Base-by-base conservation (phyloP, 2,113 vertebrate species). In the Catagonus wagneri region DNA sequence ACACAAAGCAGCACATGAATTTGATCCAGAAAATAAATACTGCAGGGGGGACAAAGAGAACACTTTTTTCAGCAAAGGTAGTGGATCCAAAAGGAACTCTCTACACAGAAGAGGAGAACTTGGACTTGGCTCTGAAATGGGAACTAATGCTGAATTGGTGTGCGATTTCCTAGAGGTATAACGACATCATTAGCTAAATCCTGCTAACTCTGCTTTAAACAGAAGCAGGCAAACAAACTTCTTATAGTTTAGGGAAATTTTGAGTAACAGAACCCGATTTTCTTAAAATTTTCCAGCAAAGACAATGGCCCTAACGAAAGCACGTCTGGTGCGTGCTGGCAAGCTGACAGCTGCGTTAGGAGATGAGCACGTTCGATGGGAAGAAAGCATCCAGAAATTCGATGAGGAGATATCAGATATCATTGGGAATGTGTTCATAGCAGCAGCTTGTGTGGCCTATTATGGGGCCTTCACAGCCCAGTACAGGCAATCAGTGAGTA, bases 361-460 rank as follows among this genome's bases (percentile, higher is more conserved):
- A 75, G 99, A 99, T 5, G 98, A 99, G 96, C 98, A 99, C 92
- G 97, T 99, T n/a, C 98, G 99, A 52, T 99, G 99, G 99, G 97
- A 99, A 95, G 98, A 99, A 93, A 99, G 98, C 92, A 98, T 99
- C 36, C 36, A 96, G 72, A 96, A 98, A 80, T 99, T 98, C 34
- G 96, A 99, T 69, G 98, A 98, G 83, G 99, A 99, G 96, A 98
- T 99, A 94, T 96, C 98, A 14, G 99, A 99, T 32, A 97, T 99
- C 68, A 97, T 98, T 2, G 99, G 99, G 25, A 99, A 99, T 34
- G 99, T 99, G 78, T 99, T 99, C 96, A 99, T 99, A 93, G 99
- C 98, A 23, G 99, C 99, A 6, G 99, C 99, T 10, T 99, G 99
- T 13, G 99, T 99, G 65, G 98, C 99, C 14, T 99, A 99, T 81